Evolutionary conservation across 2,113 vertebrate species (phyloP).

Genomic region (Riparia riparia): DNA sequence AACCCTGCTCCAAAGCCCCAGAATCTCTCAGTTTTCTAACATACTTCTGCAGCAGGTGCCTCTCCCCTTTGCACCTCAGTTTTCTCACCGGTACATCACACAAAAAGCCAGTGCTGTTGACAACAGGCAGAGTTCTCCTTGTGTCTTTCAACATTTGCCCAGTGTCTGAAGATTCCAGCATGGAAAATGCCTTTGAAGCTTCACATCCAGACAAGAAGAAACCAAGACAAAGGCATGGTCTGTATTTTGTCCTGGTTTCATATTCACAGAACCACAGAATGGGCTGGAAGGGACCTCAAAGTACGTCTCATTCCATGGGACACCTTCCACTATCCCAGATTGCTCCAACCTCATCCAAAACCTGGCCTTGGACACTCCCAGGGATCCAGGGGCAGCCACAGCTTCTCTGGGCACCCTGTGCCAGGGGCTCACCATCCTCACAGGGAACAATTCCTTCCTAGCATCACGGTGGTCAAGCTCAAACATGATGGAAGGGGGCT

Average conservation of each 20-base stretch:
- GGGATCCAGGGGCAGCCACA: background rate
- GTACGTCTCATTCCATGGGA: background rate
- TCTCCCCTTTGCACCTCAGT: background rate
- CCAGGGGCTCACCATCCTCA: background rate
- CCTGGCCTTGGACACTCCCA: background rate
- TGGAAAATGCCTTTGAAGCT: background rate
- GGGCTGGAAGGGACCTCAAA: background rate
- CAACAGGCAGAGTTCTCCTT: background rate
- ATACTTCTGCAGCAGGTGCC: background rate
- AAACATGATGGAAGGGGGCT: background rate
- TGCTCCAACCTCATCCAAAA: rapidly evolving
- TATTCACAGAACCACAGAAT: background rate
- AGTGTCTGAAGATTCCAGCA: background rate
- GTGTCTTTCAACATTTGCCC: background rate
- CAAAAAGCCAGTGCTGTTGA: background rate
- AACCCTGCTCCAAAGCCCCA: background rate
- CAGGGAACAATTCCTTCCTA: background rate
- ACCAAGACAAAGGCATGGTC: background rate
- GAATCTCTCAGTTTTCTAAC: background rate
- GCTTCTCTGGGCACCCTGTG: background rate
- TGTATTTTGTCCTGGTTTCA: background rate
- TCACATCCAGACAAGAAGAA: background rate
- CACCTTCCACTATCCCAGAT: rapidly evolving
- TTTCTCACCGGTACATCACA: background rate
- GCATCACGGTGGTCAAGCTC: background rate